Evolutionary conservation across 2,888 invertebrate species (phyloP).

Genomic region (Drosophila mulleri): DNA sequence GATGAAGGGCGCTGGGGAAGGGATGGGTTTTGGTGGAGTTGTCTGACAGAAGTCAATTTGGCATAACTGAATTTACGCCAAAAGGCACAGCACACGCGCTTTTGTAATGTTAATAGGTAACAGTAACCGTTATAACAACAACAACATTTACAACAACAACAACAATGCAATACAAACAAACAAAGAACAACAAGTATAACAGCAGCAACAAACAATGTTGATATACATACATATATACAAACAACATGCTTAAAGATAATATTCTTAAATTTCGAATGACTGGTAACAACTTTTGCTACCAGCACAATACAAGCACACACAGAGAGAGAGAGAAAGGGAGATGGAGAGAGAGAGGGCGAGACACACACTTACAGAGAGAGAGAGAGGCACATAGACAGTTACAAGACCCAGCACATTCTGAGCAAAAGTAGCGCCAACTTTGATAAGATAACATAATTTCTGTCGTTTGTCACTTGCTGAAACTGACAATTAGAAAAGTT

Average conservation of each 20-base stretch:
- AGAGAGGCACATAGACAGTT: neutral
- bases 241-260: constrained; percentile 67
- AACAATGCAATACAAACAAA: constrained; percentile 16
- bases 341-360: neutral
- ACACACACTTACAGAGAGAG: neutral
- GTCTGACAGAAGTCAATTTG: constrained; percentile 70
- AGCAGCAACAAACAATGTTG: constrained; percentile 24
- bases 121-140: constrained; percentile 37
- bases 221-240: constrained; percentile 24
- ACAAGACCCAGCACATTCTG: constrained; percentile 40
- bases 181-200: constrained; percentile 23
- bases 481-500: constrained; percentile 82
- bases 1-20: rapidly evolving
- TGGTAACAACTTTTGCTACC: constrained; percentile 44
- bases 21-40: neutral
- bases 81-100: constrained; percentile 66
- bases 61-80: constrained; percentile 69
- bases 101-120: constrained; percentile 77
- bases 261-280: constrained; percentile 66
- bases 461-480: constrained; percentile 81
- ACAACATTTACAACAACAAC: constrained; percentile 36
- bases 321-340: neutral
- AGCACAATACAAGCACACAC: constrained; percentile 36
- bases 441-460: constrained; percentile 82
- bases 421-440: constrained; percentile 71